Conservation (phyloP, 2,888 invertebrate species). For the Leucophora obtusa region DNA sequence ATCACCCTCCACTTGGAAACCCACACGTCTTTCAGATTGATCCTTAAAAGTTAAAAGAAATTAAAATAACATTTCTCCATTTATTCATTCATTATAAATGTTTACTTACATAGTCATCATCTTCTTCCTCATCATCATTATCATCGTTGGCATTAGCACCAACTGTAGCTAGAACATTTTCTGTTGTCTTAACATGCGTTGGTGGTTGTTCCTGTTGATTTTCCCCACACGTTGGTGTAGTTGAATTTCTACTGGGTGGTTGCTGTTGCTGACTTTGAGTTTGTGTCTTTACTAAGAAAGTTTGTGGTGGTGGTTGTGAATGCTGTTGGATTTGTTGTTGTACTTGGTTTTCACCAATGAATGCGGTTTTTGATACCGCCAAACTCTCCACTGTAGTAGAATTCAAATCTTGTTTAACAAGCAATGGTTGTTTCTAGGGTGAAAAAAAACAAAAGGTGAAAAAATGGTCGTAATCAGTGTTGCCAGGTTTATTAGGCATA, state of each 20-base stretch:
- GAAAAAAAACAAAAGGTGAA: constrained; percentile 3
- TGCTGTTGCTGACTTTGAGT: constrained; percentile 29
- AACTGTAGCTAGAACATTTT: constrained; percentile 68
- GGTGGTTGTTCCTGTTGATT: constrained; percentile 52
- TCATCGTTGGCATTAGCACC: constrained; percentile 71
- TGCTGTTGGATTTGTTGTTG: constrained; percentile 66
- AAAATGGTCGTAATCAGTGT: no score
- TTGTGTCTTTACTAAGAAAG: constrained; percentile 59
- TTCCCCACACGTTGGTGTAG: constrained; percentile 37
- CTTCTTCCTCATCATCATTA: constrained; percentile 83
- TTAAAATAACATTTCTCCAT: neutral
- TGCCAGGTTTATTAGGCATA: no score
- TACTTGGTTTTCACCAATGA: constrained; percentile 35
- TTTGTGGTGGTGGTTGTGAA: constrained; percentile 63
- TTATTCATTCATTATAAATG: neutral
- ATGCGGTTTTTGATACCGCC: constrained; percentile 69
- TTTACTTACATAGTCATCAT: constrained; percentile 82
- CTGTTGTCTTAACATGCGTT: constrained; percentile 59
- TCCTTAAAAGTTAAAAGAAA: constrained; percentile 72
- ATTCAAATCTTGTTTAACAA: constrained; percentile 69
- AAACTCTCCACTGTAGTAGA: constrained; percentile 71
- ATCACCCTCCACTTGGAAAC: constrained; percentile 81
- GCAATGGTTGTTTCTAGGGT: constrained; percentile 69
- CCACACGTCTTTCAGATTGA: constrained; percentile 82
- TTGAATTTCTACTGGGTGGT: constrained; percentile 6